Evolutionary conservation across 2,797 vertebrate species (phyloP), one percentile per base, ranked within the genome.

Genomic region (Pogoniulus pusillus): DNA sequence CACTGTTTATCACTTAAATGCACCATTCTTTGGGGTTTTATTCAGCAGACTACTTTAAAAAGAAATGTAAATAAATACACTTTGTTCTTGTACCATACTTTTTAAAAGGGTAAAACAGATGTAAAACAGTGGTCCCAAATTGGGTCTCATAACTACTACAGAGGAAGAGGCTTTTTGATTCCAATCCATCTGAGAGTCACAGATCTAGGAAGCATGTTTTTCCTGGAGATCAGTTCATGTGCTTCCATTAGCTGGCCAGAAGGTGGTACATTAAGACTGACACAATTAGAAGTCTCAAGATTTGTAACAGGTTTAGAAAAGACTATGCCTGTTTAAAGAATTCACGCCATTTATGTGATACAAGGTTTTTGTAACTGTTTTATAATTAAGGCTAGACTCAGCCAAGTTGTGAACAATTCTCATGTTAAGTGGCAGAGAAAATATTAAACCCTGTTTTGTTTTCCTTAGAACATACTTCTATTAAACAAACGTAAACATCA

Each of bases 211-310:
- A 82, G 14, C 23, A 1, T 24, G 6, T 65, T 77, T 17, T 43
- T 63, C 53, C 51, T 78, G 10, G 59, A 59, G 69, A 88, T 41
- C 58, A 77, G 35, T 41, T 85, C 30, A 17, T 82, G 95, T 80
- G 55, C 53, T 96, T 93, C 69, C 53, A 72, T 82, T 69, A 92
- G 86, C 79, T 89, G 89, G 59, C 90, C 95, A 96, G 95, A 94
- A 94, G 94, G 95, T 93, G 94, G 95, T 93, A 96, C 59, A 91
- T 96, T 83, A 90, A 82, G 63, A 91, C 90, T 93, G 69, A 70
- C 24, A 20, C 0, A 92, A 74, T 16, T 55, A 54, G 45, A 76
- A 85, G 27, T 26, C 59, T 47, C 35, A 81, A 70, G 76, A 63
- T 63, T 82, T 82, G 89, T 41, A 29, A 23, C 59, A 72, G 65